Percentiles rank a stretch among this genome's conserved stretches.
These are phyloP conservation scores for Drosophila yakuba DNA, from an alignment of 1,140 invertebrate species.

Conservation along the genomic window DNA sequence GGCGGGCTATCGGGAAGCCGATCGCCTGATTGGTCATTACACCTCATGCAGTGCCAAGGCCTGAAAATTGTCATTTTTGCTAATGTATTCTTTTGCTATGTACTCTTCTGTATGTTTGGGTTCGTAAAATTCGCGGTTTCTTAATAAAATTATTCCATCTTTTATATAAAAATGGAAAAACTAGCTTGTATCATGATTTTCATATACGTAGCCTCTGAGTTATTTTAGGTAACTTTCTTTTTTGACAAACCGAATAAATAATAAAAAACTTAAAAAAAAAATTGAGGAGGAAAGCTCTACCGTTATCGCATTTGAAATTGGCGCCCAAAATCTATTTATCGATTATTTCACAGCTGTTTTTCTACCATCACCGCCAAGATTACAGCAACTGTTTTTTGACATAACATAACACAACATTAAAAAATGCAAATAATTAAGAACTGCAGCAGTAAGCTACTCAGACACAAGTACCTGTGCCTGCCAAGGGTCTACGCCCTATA, in stretches of 20 bases:
- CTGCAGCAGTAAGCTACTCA: constrained; percentile 54
- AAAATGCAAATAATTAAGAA: constrained; percentile 68
- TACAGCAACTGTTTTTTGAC: constrained; percentile 39
- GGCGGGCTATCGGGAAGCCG: constrained; percentile 91
- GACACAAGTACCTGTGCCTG: constrained; percentile 49
- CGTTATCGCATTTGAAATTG: neutral
- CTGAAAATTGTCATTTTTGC: neutral
- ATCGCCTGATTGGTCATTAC: constrained; percentile 72
- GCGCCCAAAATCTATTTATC: constrained; percentile 7
- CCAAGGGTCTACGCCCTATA: constrained; percentile 16
- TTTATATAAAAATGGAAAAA: no score
- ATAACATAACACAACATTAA: constrained; percentile 50
- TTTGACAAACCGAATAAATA: neutral
- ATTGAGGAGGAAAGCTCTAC: neutral
- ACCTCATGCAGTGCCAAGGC: neutral
- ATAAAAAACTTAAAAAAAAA: neutral
- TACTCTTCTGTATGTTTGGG: neutral
- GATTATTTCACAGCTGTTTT: constrained; percentile 11
- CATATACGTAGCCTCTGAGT: neutral
- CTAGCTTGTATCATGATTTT: no score
- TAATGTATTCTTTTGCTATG: neutral
- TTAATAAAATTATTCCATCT: no score
- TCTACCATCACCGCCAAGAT: neutral
- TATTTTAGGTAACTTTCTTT: neutral
- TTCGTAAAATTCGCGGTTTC: no score